These are phyloP conservation scores for Ctenosaura bakeri DNA, from an alignment of 2,797 vertebrate species.

Conservation along the genomic window DNA sequence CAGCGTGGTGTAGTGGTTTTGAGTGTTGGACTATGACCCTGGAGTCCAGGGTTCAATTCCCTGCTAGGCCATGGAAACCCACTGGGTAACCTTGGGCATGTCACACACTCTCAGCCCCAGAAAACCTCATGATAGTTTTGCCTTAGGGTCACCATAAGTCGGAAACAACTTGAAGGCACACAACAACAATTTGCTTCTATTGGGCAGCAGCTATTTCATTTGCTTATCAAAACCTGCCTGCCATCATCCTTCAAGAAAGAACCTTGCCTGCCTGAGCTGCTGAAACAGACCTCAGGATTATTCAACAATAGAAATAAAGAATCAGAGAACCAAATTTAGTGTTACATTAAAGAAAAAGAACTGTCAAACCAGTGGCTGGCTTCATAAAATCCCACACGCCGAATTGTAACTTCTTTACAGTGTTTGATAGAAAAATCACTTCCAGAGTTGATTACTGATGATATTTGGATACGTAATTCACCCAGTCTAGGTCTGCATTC, in stretches of 20 bases:
- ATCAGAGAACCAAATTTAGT: constrained; percentile 3
- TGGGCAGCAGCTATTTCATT: background rate
- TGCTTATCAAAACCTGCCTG: background rate
- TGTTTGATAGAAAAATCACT: constrained; percentile 17
- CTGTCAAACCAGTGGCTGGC: background rate
- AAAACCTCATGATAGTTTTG: no score
- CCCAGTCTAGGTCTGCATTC: constrained; percentile 25
- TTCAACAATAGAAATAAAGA: constrained; percentile 13
- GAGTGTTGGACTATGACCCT: no score
- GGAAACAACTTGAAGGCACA: no score
- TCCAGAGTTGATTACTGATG: constrained; percentile 17
- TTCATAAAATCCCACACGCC: background rate
- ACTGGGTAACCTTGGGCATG: no score
- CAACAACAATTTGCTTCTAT: background rate
- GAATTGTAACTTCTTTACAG: background rate
- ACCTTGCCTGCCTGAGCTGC: background rate
- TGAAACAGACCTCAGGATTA: background rate
- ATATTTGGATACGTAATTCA: constrained; percentile 22
- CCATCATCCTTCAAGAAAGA: background rate
- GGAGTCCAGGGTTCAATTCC: no score
- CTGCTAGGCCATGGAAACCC: no score
- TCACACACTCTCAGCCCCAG: no score
- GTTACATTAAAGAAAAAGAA: constrained; percentile 23
- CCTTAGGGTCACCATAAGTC: no score
- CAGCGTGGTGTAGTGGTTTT: no score